Base-by-base conservation (phyloP, 2,888 invertebrate genomes). In the Nycteola revayana region DNA sequence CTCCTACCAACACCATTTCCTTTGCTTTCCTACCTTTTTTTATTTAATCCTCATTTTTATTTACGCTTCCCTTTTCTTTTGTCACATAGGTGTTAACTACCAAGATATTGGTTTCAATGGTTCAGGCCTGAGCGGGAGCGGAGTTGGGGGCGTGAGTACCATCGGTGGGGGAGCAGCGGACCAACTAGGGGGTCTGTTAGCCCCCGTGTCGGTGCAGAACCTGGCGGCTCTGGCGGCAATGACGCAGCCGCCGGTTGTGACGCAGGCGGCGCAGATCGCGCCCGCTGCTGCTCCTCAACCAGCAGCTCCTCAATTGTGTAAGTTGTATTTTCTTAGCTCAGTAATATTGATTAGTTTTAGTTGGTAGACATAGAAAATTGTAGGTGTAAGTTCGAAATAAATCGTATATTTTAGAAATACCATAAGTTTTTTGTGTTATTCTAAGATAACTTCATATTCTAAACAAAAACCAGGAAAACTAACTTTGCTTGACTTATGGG, bases 141-240 rank as follows among this genome's bases (percentile, higher is more conserved):
- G 72, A 4, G 75, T 77, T 11, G 58, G 66, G 42, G 69, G 73
- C n/a, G 67, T 75, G 17, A 72, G 74, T 23, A 49, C 52, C 10
- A 40, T 56, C 38, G 56, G 56, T 26, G 56, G 56, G 5, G 93
- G 95, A 77, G 94, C 94, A 63, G 93, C 96, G 85, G 97, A 96
- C 80, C 96, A 96, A 85, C 90, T 97, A 69, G 95, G 96, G 61
- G 95, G 96, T 42, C 88, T 97, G 57, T 69, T 94, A 70, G 93
- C 93, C 52, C 94, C 96, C 35, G 94, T 96, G 85, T 94, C 95
- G 65, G 94, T 97, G 90, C 97, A 97, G 91, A 96, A 96, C 89
- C 88, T 97, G 75, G 96, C 97, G 63, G 95, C 97, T 34, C 89
- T 97, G 55, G 96, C 96, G 35, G 94, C 95, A 28, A 95, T 95